Percentiles rank a stretch among this genome's conserved stretches.
phyloP scores from a whole-genome alignment of 2,888 invertebrate species.

The Hydrotaea cyrtoneurina region DNA sequence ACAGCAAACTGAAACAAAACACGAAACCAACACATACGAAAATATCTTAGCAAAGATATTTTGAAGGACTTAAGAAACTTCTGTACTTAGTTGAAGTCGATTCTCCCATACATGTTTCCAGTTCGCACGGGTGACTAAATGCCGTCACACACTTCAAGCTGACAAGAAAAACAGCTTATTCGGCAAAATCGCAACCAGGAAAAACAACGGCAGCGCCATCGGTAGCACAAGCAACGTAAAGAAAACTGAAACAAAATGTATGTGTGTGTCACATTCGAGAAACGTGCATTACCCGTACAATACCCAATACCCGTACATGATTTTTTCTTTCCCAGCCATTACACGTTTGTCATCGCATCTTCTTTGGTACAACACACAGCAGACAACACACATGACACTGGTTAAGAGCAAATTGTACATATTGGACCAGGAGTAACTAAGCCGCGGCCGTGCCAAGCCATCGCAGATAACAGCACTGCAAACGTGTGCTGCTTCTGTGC shows the following conservation, averaged over 20 bases:
- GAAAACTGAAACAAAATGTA: conserved; percentile 8
- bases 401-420: neutral
- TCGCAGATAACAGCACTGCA: neutral
- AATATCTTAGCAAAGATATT: neutral
- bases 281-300: conserved; percentile 4
- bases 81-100: neutral
- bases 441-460: neutral
- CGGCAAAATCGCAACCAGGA: conserved; percentile 24
- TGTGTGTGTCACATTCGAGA: neutral
- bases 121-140: neutral
- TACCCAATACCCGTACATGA: neutral
- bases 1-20: too few species aligned
- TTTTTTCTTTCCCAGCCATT: conserved; percentile 29
- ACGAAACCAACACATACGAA: neutral
- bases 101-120: neutral
- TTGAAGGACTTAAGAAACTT: conserved; percentile 31
- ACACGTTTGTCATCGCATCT: conserved; percentile 29
- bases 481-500: neutral
- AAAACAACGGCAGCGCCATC: neutral
- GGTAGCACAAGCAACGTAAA: neutral
- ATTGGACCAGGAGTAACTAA: neutral
- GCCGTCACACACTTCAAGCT: conserved; percentile 19
- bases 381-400: conserved; percentile 22
- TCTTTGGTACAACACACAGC: neutral
- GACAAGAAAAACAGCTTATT: conserved; percentile 40